Base-by-base conservation (phyloP, 2,113 vertebrate genomes). In the Tychaedon coryphoeus region DNA sequence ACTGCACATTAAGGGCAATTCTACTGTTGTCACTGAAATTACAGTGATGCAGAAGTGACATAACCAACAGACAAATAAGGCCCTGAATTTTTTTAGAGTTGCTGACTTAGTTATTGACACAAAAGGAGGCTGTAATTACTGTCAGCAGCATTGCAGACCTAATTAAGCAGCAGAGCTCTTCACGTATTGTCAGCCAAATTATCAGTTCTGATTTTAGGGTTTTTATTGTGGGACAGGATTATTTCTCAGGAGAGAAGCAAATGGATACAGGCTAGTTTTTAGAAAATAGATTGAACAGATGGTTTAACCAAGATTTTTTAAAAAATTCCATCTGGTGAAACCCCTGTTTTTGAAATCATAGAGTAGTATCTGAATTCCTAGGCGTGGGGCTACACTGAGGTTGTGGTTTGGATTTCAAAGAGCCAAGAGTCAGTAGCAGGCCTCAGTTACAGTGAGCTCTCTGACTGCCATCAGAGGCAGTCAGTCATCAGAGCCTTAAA, bases 101-200 rank as follows among this genome's bases (percentile, higher is more conserved):
- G 78, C 71, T 78, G 84, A 77, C 87, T 94, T 94, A 71, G 77
- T 93, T 94, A 88, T 47, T 79, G 92, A 79, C 85, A 97, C 51
- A 92, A 85, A 91, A 87, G 84, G 75, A 61, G 69, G n/a, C 70
- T 93, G 62, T 88, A 92, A 93, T 94, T 92, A 90, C 92, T 93
- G 88, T 92, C 82, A 95, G 62, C 65, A 95, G 87, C 66, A 71
- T 17, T 90, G 74, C 85, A 93, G 93, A 94, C 78, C 74, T 93
- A 93, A 90, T 90, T 88, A 95, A 88, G 50, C 24, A 23, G 85
- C 54, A 88, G 82, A 90, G 67, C 47, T 57, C 22, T 95, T 93
- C 16, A 42, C 14, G 10, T 85, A 65, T 69, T 90, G 74, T 93
- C 93, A 88, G 78, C 45, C 81, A 95, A 97, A 96, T 93, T 61